Evolutionary conservation across 2,888 invertebrate species (phyloP).

Genomic region (Cephus runcator): DNA sequence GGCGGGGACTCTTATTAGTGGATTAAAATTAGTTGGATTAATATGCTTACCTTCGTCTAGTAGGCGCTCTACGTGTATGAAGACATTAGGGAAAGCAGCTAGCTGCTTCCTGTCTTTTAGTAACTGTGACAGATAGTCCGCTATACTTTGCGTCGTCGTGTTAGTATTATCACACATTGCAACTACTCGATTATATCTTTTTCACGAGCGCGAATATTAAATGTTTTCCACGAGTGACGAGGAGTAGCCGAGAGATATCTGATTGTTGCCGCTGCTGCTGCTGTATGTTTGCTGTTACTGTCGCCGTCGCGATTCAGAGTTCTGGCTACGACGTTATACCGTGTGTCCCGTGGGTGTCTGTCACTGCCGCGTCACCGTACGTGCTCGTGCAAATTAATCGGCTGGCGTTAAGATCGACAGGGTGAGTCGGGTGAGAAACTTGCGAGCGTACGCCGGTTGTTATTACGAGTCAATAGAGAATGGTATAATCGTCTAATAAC

Average conservation of each 20-base stretch:
- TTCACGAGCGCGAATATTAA: slow-evolving; percentile 11
- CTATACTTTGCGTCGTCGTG: slow-evolving; percentile 92
- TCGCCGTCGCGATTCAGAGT: slow-evolving; percentile 21
- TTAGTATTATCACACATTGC: slow-evolving; percentile 64
- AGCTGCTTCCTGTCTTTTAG: slow-evolving; percentile 99
- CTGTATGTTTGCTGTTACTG: background rate
- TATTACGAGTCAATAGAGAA: background rate
- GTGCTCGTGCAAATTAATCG: background rate
- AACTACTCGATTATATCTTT: slow-evolving; percentile 22
- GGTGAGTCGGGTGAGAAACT: background rate
- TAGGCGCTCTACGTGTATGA: slow-evolving; percentile 98
- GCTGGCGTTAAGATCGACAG: background rate
- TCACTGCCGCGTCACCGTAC: slow-evolving; percentile 4
- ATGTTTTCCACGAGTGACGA: background rate
- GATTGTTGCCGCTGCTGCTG: background rate
- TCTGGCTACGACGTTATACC: slow-evolving; percentile 7
- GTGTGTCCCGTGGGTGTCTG: slow-evolving; percentile 2
- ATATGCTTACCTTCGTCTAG: slow-evolving; percentile 94
- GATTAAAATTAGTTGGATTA: slow-evolving; percentile 8
- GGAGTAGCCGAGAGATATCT: background rate
- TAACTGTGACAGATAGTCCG: slow-evolving; percentile 99
- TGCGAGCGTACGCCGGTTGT: background rate
- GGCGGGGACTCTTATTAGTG: slow-evolving; percentile 19
- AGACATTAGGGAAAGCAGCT: slow-evolving; percentile 99
- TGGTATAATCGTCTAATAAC: background rate